Evolutionary conservation across 2,888 invertebrate genomes (phyloP).

Genomic region (Sarcophaga caerulescens): DNA sequence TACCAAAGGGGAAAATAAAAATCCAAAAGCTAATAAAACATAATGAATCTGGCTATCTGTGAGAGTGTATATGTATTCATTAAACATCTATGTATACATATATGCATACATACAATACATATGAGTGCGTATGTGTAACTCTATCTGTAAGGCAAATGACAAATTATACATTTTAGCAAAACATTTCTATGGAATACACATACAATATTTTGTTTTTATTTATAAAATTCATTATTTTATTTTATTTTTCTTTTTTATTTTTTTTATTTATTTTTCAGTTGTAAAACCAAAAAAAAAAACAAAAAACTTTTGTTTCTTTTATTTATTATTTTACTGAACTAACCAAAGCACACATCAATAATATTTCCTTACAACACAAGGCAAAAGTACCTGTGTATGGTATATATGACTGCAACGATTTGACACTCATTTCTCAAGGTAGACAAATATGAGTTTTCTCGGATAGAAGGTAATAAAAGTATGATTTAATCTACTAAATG

Average conservation of each 20-base stretch:
- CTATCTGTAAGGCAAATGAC: constrained; percentile 1
- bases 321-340: neutral
- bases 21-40: constrained; percentile 59
- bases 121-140: neutral
- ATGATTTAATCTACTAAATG: constrained; percentile 15
- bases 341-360: constrained; percentile 2
- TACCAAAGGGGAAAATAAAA: constrained; percentile 56
- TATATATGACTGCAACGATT: constrained; percentile 1
- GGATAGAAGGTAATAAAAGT: constrained; percentile 1
- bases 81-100: neutral
- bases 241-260: neutral
- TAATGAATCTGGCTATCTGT: constrained; percentile 57
- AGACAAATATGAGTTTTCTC: constrained; percentile 4
- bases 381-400: neutral
- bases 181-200: constrained; percentile 13
- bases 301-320: neutral
- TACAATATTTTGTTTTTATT: constrained; percentile 9
- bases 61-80: neutral
- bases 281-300: no score
- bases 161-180: constrained; percentile 29
- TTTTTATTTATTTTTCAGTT: no score
- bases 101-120: neutral
- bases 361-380: neutral
- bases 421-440: constrained; percentile 21
- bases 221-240: neutral